Base-by-base conservation (phyloP, 2,797 vertebrate species). In the Artibeus jamaicensis region DNA sequence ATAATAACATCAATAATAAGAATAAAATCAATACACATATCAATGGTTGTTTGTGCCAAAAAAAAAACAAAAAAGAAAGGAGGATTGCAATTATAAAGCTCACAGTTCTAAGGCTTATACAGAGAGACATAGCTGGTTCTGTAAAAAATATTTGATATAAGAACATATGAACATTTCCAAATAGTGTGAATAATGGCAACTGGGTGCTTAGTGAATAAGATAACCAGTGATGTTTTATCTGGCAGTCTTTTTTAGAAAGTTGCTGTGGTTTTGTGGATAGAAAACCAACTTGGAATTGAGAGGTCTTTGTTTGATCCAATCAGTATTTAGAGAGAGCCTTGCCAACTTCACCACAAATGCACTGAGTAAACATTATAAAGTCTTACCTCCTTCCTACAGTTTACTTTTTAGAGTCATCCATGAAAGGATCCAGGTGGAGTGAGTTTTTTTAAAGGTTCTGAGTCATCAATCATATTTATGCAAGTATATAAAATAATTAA, bases 401-500 rank as follows among this genome's bases (percentile, higher is more conserved):
- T 74, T 19, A 48, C 55, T 93, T 91, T 70, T 22, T 77, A 81
- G 86, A 65, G 32, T 73, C 39, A 70, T 74, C 76, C 15, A 9
- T n/a, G 62, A 93, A 90, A 86, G 42, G 74, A 74, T 26, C 19
- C 76, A 59, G 39, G 70, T 70, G 44, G 26, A 65, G 53, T 76
- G 73, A 24, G 39, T 73, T 68, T 24, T 26, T 65, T 76, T 32
- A 29, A 91, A 93, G 46, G 26, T 18, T 96, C 50, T 81, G 84
- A 86, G 68, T 86, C 59, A 93, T 62, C 77, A 68, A 76, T 32
- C 85, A 77, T 74, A 77, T 73, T 94, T 94, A 78, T 70, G 86
- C 57, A 91, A 46, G 14, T 46, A 57, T 46, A 79, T 65, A 92
- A 92, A 34, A 83, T 73, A 88, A 55, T 73, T 78, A 46, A 65